Base-by-base conservation (phyloP, 2,888 invertebrate species). In the Drosophila neoperkinsi region DNA sequence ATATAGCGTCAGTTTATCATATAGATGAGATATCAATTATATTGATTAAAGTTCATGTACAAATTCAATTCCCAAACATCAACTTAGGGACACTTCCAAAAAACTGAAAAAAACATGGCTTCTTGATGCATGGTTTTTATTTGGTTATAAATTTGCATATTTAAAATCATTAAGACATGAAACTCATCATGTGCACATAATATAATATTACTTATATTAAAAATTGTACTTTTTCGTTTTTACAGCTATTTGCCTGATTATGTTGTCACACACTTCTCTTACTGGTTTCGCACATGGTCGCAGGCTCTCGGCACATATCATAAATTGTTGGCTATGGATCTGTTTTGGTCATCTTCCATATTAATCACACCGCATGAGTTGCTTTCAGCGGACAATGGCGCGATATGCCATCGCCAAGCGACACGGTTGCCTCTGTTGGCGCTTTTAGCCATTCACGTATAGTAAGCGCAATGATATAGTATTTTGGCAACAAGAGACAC, bases 271-370 rank as follows among this genome's bases (percentile, higher is more conserved):
- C 72, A 62, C 38, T 53, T 41, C 13, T 9, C 25, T 3, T 13
- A 31, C 56, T 51, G 28, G 30, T 38, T 41, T 30, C 38, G 55
- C 21, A 33, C 11, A 57, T 33, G 10, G 61, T 28, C 25, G 11
- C 34, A 52, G 52, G 55, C 70, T 52, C 30, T 50, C 18, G n/a
- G 36, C 21, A 33, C 28, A 34, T 62, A 51, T 62, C 67, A 70
- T 80, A 51, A 80, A 85, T 75, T 71, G 68, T 66, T 72, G 53
- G 60, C 62, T 62, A 58, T 60, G 71, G 57, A 50, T 64, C 68
- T 75, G 71, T 77, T 88, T 89, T 89, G 88, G 88, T 82, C 90
- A 90, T 82, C 84, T 84, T 88, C 76, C 90, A 90, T 90, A 84
- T 84, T 90, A 84, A 84, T 84, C 84, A 84, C 84, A 67, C 90